Conservation (phyloP, 2,888 invertebrate species). For the Parnassius mnemosyne region DNA sequence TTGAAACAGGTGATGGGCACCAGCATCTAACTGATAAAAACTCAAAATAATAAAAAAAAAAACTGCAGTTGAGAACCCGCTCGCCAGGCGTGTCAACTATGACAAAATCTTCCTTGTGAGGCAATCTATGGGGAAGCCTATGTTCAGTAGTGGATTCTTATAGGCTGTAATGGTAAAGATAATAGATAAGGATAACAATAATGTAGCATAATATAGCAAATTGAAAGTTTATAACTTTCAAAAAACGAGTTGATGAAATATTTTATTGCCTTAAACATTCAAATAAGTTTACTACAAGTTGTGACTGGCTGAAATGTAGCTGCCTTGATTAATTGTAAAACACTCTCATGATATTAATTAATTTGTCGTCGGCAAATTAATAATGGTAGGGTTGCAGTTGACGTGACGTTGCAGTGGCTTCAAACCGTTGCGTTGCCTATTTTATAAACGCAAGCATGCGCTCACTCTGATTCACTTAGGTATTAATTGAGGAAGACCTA, state of each 20-base stretch:
- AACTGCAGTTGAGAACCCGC: too few relatives aligned
- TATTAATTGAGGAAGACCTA: conserved; percentile 74
- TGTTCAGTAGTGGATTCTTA: too few relatives aligned
- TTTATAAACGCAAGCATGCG: conserved; percentile 36
- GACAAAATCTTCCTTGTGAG: too few relatives aligned
- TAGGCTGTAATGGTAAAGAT: too few relatives aligned
- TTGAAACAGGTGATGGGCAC: too few relatives aligned
- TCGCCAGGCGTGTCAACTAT: too few relatives aligned
- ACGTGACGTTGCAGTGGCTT: conserved; percentile 55
- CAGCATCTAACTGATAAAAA: too few relatives aligned
- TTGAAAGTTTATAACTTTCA: too few relatives aligned
- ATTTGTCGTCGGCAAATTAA: conserved; percentile 67
- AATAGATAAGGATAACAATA: too few relatives aligned
- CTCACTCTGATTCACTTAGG: conserved; percentile 42
- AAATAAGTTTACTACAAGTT: conserved; percentile 18
- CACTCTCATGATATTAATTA: conserved; percentile 69
- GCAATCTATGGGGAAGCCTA: too few relatives aligned
- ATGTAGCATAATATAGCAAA: too few relatives aligned
- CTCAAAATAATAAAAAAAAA: too few relatives aligned
- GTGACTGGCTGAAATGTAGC: conserved; percentile 43
- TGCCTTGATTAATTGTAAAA: conserved; percentile 62
- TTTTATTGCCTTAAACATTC: conserved; percentile 2
- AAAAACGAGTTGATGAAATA: not conserved
- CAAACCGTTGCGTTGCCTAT: conserved; percentile 34
- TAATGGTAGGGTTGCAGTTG: conserved; percentile 70